Evolutionary conservation across 53 echinoderm and acorn worm species (phyloP), one percentile per base, ranked within the genome.

Genomic region (Mesocentrotus franciscanus): DNA sequence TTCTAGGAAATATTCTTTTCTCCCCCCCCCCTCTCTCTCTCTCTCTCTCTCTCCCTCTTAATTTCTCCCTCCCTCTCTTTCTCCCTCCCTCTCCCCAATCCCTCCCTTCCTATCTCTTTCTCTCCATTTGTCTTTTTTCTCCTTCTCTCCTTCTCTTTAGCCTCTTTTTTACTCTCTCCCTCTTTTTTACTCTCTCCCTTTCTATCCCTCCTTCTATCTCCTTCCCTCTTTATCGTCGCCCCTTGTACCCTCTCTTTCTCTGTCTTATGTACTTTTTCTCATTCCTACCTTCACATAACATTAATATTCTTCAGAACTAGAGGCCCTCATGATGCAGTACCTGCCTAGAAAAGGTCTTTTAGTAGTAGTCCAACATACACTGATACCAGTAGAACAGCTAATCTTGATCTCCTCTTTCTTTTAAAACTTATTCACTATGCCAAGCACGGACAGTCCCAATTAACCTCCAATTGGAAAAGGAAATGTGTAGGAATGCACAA

Each of bases 401-500:
- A 78, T 34, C 78, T 4, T 14, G 81, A 81, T 81, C 81, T 42
- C 8, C 42, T 36, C 20, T 42, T 39, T 20, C 42, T 81, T 32
- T 42, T 42, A 8, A 8, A 20, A 81, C 8, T 17, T 42, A 18
- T 42, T 81, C 81, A 42, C 17, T 42, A 39, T 81, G 36, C 81
- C 20, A 18, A 10, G 36, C 81, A 81, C 42, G 42, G 33, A 36
- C 18, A 81, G 39, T 22, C 22, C 81, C 42, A 81, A 81, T 81
- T 81, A 81, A 9, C 42, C 42, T 81, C 36, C 39, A 39, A 81
- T 81, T 42, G 81, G 17, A 81, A 81, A 22, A 39, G 81, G 42
- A 81, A 81, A 81, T 81, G 81, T 81, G 17, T 18, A 81, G 81
- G 81, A 81, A 81, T 39, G 17, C 42, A 81, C 20, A 81, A 42